Evolutionary conservation across 2,888 invertebrate species (phyloP).

Genomic region (Agrypnus murinus): DNA sequence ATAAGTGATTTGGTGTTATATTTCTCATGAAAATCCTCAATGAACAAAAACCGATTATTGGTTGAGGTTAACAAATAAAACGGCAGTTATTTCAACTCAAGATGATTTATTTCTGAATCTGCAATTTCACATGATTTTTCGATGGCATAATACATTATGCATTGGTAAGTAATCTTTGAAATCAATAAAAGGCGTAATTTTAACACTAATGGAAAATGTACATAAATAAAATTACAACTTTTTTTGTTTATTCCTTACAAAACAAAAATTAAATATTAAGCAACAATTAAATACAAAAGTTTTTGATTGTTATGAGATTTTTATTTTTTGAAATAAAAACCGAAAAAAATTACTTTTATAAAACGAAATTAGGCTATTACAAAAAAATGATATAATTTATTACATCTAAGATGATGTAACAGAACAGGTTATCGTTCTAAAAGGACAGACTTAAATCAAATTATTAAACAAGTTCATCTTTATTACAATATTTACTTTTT

Average conservation of each 20-base stretch:
- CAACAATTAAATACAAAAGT: conserved; percentile 24
- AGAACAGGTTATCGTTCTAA: conserved; percentile 3
- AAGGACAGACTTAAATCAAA: neutral
- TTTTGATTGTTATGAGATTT: conserved; percentile 30
- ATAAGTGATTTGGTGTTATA: too few species aligned
- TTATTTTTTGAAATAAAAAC: conserved; percentile 19
- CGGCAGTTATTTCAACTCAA: too few species aligned
- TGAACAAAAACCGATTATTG: too few species aligned
- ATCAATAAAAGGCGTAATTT: too few species aligned
- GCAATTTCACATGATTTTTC: too few species aligned
- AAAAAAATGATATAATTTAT: conserved; percentile 9
- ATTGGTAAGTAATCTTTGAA: too few species aligned
- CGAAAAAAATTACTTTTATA: conserved; percentile 11
- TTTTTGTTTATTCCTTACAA: conserved; percentile 12
- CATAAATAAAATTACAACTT: too few species aligned
- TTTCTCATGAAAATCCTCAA: too few species aligned
- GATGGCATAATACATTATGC: too few species aligned
- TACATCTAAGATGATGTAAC: conserved; percentile 18
- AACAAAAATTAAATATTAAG: conserved; percentile 24
- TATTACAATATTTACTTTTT: conserved; percentile 12
- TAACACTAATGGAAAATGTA: too few species aligned
- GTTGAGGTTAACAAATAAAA: too few species aligned
- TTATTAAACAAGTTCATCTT: conserved; percentile 10
- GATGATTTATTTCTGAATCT: too few species aligned
- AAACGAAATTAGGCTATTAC: conserved; percentile 11